These are phyloP conservation scores for Steinernema hermaphroditum DNA, from an alignment of 2,888 invertebrate species.

Conservation along the genomic window DNA sequence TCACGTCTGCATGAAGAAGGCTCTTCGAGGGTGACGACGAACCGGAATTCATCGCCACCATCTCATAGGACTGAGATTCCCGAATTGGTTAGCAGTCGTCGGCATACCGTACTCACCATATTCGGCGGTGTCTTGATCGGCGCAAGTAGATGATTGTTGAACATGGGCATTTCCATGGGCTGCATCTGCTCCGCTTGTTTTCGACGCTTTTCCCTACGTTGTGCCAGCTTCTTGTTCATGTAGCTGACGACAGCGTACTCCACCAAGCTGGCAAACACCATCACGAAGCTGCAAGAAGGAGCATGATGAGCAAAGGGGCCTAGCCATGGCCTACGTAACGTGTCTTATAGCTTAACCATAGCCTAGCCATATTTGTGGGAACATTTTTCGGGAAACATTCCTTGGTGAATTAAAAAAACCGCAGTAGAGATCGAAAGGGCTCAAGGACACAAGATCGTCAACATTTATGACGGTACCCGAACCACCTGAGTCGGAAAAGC, in stretches of 20 bases:
- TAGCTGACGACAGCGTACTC: slow-evolving; percentile 97
- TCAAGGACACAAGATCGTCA: too few relatives aligned
- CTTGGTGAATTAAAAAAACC: too few relatives aligned
- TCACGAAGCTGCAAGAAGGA: slow-evolving; percentile 65
- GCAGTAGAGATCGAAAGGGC: too few relatives aligned
- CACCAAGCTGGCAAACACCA: slow-evolving; percentile 72
- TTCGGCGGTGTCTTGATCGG: slow-evolving; percentile 46
- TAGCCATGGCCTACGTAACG: too few relatives aligned
- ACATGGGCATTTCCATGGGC: slow-evolving; percentile 52
- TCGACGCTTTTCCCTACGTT: slow-evolving; percentile 76
- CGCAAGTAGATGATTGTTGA: slow-evolving; percentile 41
- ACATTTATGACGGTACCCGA: too few relatives aligned
- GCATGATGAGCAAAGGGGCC: too few relatives aligned
- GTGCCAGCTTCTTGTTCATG: slow-evolving; percentile 94
- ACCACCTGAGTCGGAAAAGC: too few relatives aligned
- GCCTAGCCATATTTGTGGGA: too few relatives aligned
- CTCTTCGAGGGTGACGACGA: slow-evolving; percentile 23
- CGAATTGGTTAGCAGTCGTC: not conserved
- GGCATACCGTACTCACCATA: slow-evolving; percentile 42
- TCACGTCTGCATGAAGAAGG: slow-evolving; percentile 24
- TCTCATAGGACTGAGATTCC: slow-evolving; percentile 54
- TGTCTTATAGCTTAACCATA: too few relatives aligned
- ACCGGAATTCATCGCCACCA: slow-evolving; percentile 44
- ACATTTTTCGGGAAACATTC: too few relatives aligned
- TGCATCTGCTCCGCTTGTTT: slow-evolving; percentile 53